Evolutionary conservation across 2,113 vertebrate genomes (phyloP).

Genomic region (Ictalurus furcatus): DNA sequence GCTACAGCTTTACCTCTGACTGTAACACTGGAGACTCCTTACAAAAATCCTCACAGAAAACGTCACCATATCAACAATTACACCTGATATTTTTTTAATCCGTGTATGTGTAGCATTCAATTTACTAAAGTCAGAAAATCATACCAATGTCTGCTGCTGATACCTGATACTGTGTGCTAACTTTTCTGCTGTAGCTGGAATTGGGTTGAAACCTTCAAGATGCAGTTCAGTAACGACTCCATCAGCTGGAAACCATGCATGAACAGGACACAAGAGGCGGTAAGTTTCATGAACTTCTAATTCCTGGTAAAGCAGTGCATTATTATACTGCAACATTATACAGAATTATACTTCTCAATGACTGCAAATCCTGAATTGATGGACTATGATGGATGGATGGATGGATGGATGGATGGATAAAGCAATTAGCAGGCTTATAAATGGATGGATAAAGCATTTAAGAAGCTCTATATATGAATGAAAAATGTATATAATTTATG

Average conservation of each 20-base stretch:
- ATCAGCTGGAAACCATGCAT: slow-evolving; percentile 75
- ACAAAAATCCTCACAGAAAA: not conserved
- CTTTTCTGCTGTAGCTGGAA: slow-evolving; percentile 71
- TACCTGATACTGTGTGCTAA: not conserved
- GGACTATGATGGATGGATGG: not conserved
- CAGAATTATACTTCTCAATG: not conserved
- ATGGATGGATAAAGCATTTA: no score
- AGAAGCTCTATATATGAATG: no score
- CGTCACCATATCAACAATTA: not conserved
- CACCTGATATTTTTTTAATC: not conserved
- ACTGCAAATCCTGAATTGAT: no score
- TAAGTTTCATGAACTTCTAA: slow-evolving; percentile 60
- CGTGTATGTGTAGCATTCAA: not conserved
- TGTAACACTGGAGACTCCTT: not conserved
- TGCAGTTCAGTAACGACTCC: slow-evolving; percentile 90
- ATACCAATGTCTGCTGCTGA: not conserved
- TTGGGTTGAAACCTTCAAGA: slow-evolving; percentile 84
- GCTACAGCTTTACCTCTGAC: no score
- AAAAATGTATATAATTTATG: no score
- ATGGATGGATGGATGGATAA: not conserved
- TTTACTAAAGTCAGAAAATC: not conserved
- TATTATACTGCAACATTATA: not conserved
- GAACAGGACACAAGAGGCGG: slow-evolving; percentile 78
- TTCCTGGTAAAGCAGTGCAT: not conserved
- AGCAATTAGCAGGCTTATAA: no score